Percentiles rank a stretch among this genome's conserved stretches.
Evolutionary conservation across 2,113 vertebrate genomes (phyloP).

Genomic region (Trematocara variabile): DNA sequence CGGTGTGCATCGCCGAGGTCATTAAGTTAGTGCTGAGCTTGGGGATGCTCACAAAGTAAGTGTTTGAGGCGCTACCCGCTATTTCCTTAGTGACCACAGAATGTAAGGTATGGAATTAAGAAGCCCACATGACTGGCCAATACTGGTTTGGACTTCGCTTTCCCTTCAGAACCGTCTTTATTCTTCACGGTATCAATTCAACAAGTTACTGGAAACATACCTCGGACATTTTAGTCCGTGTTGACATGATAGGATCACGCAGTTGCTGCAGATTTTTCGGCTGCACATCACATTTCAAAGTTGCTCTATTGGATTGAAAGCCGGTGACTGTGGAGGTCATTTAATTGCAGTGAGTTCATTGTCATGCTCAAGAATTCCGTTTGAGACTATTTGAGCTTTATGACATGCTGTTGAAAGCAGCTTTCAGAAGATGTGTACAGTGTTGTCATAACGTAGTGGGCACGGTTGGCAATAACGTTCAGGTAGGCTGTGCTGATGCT

Average conservation of each 20-base stretch:
- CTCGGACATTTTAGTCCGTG: not conserved
- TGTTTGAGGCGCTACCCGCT: conserved; percentile 5
- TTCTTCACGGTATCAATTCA: not conserved
- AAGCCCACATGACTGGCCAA: not conserved
- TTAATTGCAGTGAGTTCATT: not conserved
- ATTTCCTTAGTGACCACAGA: not conserved
- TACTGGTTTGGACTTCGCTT: not conserved
- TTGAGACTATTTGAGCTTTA: not conserved
- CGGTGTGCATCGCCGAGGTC: conserved; percentile 89
- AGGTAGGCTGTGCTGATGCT: not conserved
- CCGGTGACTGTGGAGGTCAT: not conserved
- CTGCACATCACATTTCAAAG: not conserved
- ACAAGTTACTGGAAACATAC: not conserved
- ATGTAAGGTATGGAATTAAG: not conserved
- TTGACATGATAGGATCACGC: not conserved
- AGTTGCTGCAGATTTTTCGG: not conserved
- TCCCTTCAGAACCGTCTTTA: not conserved
- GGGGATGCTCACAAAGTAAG: conserved; percentile 90
- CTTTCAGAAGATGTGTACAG: not conserved
- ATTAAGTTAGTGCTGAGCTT: conserved; percentile 89
- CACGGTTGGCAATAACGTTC: not conserved
- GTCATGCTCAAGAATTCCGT: not conserved
- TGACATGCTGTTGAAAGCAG: not conserved
- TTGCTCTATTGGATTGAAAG: not conserved
- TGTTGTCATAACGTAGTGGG: not conserved